Conservation (phyloP, 2,113 vertebrate species). For the Porphyrio hochstetteri region DNA sequence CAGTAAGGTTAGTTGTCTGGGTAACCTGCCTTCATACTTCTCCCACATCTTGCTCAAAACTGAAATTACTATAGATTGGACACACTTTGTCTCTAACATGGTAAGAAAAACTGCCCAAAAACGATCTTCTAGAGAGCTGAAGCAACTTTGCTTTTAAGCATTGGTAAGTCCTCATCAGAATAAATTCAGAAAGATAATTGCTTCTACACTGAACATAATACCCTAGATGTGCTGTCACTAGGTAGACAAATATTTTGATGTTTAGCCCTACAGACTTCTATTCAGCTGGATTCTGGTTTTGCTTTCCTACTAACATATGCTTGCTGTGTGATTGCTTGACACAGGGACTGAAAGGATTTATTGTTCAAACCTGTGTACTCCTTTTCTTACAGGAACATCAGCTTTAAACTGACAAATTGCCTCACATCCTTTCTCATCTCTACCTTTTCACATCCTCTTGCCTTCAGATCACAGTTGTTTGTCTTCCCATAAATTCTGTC, state of each 20-base stretch:
- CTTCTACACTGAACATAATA: neutral
- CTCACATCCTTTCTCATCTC: neutral
- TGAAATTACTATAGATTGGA: neutral
- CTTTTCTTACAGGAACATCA: neutral
- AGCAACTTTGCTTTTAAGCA: neutral
- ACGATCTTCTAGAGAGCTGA: neutral
- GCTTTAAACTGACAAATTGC: neutral
- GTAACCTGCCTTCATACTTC: neutral
- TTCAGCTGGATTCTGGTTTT: neutral
- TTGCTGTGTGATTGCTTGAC: neutral
- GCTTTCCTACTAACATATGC: neutral
- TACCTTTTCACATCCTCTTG: neutral
- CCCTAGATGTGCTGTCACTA: neutral
- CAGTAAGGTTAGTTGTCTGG: neutral
- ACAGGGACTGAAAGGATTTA: neutral
- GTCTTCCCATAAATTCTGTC: neutral
- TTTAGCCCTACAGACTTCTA: neutral
- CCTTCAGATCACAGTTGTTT: neutral
- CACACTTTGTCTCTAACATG: neutral
- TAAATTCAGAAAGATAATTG: neutral
- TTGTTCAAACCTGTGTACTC: neutral
- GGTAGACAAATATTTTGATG: neutral
- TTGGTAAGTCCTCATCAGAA: neutral
- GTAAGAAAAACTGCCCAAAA: neutral
- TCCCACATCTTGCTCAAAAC: neutral